Evolutionary conservation across 2,113 vertebrate species (phyloP), one percentile per base, ranked within the genome.

Genomic region (Orientallactaga bullata): DNA sequence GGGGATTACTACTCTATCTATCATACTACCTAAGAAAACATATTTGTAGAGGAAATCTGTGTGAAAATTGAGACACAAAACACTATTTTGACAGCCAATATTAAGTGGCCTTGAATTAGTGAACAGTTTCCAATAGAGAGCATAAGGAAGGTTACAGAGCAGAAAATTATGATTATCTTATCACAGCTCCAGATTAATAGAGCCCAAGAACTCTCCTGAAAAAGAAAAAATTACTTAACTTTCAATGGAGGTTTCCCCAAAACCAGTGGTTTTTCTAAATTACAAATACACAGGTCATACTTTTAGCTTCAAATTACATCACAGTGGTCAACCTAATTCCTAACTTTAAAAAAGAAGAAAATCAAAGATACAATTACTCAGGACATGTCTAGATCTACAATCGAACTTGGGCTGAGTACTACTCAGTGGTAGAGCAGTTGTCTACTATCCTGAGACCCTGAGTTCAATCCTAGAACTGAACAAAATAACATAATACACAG

Each of bases 11-110:
- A n/a, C n/a, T n/a, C n/a, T n/a, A n/a, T n/a, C 58, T 71, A 26
- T 58, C 16, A 83, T 17, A 47, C 58, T 90, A 85, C 16, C 37
- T 65, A 86, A 95, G 72, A 95, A 96, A 89, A 93, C 58, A 89
- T 47, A 87, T 71, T 73, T 58, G 76, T 79, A 85, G 26, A 89
- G 28, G 30, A 68, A 93, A 85, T 20, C 26, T 85, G 71, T 35
- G 51, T 30, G 32, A 93, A 32, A 72, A 68, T 4, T 83, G 61
- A 94, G 18, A 51, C 32, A 35, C 16, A 74, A 55, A 58, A 21
- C 5, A 63, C 8, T 85, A 66, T 20, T 86, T 26, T 39, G 80
- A 21, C 37, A 91, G 69, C n/a, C 72, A 93, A 24, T n/a, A 91
- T 77, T 68, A 20, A 5, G 21, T 76, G 60, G 71, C 39, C 6